Conservation (phyloP, 2,888 invertebrate species). For the Polyommatus iphigenia region DNA sequence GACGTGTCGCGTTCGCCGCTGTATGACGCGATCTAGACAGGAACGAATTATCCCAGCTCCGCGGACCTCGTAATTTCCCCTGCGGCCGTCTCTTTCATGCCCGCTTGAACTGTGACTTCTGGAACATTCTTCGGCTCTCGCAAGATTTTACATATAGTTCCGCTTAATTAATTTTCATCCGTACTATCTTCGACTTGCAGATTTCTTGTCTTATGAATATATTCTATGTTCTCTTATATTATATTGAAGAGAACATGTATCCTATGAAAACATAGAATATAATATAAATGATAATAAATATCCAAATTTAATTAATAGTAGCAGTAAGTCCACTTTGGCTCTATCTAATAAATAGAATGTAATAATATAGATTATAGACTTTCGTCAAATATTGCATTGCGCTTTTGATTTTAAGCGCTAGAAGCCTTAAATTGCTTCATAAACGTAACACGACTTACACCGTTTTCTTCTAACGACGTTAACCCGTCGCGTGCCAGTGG, state of each 20-base stretch:
- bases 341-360: too few species aligned
- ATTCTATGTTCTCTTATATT: too few species aligned
- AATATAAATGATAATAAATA: too few species aligned
- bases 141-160: constrained; percentile 12
- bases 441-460: neutral
- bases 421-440: neutral
- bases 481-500: constrained; percentile 4
- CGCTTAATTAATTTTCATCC: neutral
- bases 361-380: neutral
- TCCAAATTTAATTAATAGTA: too few species aligned
- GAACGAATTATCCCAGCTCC: constrained; percentile 52
- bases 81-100: constrained; percentile 49
- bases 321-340: too few species aligned
- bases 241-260: too few species aligned
- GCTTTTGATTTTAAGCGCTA: neutral
- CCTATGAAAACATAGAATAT: too few species aligned
- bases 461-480: neutral
- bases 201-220: too few species aligned
- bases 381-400: neutral
- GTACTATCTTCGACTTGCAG: neutral
- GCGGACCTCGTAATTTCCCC: constrained; percentile 55
- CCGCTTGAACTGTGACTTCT: constrained; percentile 39
- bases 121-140: constrained; percentile 3
- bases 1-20: constrained; percentile 39
- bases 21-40: constrained; percentile 47